Percentiles rank a stretch among this genome's conserved stretches.
These are phyloP conservation scores for Python bivittatus DNA, from an alignment of 2,113 vertebrate species.

Conservation along the genomic window DNA sequence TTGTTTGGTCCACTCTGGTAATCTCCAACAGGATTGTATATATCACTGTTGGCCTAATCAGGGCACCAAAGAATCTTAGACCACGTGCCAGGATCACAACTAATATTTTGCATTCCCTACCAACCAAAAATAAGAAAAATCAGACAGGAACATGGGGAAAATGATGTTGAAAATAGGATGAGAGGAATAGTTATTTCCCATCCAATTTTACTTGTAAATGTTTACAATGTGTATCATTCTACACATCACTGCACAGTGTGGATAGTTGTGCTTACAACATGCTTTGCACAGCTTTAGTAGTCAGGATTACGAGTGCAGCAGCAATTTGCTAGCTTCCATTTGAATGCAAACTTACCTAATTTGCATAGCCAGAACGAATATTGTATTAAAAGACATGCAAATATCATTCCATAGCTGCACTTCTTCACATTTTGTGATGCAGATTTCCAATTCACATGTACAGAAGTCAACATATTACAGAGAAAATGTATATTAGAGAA, in stretches of 20 bases:
- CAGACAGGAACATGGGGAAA: not conserved
- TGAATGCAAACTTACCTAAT: not conserved
- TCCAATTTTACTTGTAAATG: not conserved
- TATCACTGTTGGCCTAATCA: not conserved
- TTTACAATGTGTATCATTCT: not conserved
- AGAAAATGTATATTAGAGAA: not conserved
- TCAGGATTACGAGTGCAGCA: not conserved
- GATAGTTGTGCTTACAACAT: not conserved
- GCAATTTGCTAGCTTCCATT: not conserved
- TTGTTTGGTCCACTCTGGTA: not conserved
- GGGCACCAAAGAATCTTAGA: not conserved
- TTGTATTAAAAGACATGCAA: not conserved
- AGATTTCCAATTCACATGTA: not conserved
- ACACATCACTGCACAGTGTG: not conserved
- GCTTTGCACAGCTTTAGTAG: not conserved
- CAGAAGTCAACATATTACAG: not conserved
- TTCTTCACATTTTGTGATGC: not conserved
- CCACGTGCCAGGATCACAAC: not conserved
- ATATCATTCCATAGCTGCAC: not conserved
- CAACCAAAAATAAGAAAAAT: not conserved
- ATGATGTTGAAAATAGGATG: not conserved
- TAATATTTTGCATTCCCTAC: not conserved
- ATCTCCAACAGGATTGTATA: not conserved
- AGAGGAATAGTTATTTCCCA: not conserved
- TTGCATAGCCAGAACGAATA: not conserved